Evolutionary conservation across 2,113 vertebrate genomes (phyloP).

Genomic region (Notothenia rossii): DNA sequence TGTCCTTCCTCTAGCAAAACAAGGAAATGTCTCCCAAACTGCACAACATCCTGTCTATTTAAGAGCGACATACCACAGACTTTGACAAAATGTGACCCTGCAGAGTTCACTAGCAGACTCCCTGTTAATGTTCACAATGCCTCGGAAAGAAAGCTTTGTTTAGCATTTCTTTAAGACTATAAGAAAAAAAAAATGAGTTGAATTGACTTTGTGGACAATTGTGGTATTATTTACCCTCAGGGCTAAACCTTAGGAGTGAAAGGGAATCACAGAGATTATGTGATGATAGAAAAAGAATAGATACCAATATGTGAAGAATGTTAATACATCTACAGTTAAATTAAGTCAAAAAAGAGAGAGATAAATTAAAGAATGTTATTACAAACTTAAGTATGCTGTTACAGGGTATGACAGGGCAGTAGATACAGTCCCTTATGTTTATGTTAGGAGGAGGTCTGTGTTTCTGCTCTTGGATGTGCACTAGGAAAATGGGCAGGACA

Average conservation of each 20-base stretch:
- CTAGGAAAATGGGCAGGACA: constrained; percentile 42
- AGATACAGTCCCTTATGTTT: constrained; percentile 31
- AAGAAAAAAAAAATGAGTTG: not conserved
- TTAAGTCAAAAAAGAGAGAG: not conserved
- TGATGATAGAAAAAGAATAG: not conserved
- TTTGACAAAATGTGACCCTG: constrained; percentile 54
- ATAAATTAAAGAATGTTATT: constrained; percentile 10
- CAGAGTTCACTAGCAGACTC: constrained; percentile 49
- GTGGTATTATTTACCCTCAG: constrained; percentile 20
- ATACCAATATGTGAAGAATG: constrained; percentile 14
- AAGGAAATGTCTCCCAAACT: constrained; percentile 70
- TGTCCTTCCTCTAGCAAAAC: constrained; percentile 58
- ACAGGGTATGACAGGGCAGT: constrained; percentile 23
- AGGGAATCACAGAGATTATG: constrained; percentile 19
- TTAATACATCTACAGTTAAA: not conserved
- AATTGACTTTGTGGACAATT: not conserved
- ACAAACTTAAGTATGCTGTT: not conserved
- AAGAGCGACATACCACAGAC: constrained; percentile 60
- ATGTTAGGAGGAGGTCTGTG: constrained; percentile 12
- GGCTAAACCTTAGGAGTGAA: not conserved
- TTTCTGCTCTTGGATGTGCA: constrained; percentile 49
- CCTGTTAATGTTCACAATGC: constrained; percentile 30
- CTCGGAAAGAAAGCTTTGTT: constrained; percentile 65
- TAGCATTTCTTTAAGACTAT: constrained; percentile 14
- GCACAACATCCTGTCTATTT: constrained; percentile 77